Conservation (phyloP, 2,113 vertebrate genomes). For the Passer montanus region DNA sequence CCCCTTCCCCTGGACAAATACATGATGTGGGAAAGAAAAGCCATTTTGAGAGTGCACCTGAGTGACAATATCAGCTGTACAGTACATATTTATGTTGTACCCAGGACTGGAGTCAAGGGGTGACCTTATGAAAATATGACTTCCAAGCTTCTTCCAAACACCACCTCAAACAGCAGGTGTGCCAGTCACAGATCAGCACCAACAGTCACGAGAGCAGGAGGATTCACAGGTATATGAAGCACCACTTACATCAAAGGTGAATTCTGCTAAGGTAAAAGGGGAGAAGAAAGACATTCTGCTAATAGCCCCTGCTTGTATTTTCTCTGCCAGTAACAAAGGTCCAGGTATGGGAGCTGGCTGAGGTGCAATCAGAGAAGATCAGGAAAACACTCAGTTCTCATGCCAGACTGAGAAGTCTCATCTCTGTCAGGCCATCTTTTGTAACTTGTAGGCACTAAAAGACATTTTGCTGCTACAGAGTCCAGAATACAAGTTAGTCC, state of each 20-base stretch:
- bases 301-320: background rate
- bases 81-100: rapidly evolving
- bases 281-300: background rate
- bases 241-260: background rate
- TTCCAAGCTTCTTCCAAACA: background rate
- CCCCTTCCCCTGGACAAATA: background rate
- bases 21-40: background rate
- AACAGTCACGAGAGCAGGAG: background rate
- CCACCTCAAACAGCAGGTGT: background rate
- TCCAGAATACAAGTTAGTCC: background rate
- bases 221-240: background rate
- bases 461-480: background rate
- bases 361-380: background rate
- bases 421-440: background rate
- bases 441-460: background rate
- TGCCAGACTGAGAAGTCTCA: background rate
- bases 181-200: background rate
- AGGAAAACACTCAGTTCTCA: background rate
- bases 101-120: background rate
- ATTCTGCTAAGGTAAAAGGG: background rate
- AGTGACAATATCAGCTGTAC: background rate
- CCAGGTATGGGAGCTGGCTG: background rate
- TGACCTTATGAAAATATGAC: background rate
- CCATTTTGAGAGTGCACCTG: background rate
- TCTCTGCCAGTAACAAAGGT: background rate